These are phyloP conservation scores for Polyommatus icarus DNA, from an alignment of 2,888 invertebrate genomes.

Conservation along the genomic window DNA sequence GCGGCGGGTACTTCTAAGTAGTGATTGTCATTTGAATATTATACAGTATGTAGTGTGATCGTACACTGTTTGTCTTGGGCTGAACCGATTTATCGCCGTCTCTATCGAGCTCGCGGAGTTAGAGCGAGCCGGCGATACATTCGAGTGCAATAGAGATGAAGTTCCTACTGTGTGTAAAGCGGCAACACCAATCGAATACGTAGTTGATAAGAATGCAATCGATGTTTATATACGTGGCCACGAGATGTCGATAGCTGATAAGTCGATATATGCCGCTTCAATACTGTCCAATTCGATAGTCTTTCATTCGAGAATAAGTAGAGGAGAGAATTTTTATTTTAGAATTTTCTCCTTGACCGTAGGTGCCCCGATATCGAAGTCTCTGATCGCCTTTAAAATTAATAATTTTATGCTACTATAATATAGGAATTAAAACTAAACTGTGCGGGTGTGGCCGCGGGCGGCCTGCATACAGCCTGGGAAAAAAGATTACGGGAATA, in stretches of 20 bases:
- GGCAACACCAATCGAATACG: slow-evolving; percentile 38
- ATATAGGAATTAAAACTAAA: slow-evolving; percentile 30
- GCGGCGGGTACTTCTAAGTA: slow-evolving; percentile 33
- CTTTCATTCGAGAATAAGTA: neutral
- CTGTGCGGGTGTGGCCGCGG: slow-evolving; percentile 33
- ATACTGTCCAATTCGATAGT: slow-evolving; percentile 9
- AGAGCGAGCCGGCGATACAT: slow-evolving; percentile 37
- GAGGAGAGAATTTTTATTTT: slow-evolving; percentile 17
- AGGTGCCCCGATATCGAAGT: slow-evolving; percentile 19
- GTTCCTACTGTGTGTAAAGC: slow-evolving; percentile 42
- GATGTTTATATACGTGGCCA: slow-evolving; percentile 13
- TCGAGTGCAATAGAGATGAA: slow-evolving; percentile 43
- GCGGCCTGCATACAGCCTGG: slow-evolving; percentile 30
- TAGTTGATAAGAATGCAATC: slow-evolving; percentile 31
- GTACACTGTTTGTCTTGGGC: slow-evolving; percentile 31
- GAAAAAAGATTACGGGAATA: slow-evolving; percentile 29
- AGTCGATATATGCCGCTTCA: neutral
- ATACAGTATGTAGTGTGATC: slow-evolving; percentile 26
- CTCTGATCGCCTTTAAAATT: slow-evolving; percentile 30
- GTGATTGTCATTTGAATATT: slow-evolving; percentile 25
- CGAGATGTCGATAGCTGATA: neutral
- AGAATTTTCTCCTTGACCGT: slow-evolving; percentile 26
- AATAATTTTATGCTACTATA: slow-evolving; percentile 32
- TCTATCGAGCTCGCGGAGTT: slow-evolving; percentile 25
- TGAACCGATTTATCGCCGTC: slow-evolving; percentile 27